Percentiles rank a stretch among this genome's conserved stretches.
These are phyloP conservation scores for Deilephila elpenor DNA, from an alignment of 2,888 invertebrate species.

Conservation along the genomic window DNA sequence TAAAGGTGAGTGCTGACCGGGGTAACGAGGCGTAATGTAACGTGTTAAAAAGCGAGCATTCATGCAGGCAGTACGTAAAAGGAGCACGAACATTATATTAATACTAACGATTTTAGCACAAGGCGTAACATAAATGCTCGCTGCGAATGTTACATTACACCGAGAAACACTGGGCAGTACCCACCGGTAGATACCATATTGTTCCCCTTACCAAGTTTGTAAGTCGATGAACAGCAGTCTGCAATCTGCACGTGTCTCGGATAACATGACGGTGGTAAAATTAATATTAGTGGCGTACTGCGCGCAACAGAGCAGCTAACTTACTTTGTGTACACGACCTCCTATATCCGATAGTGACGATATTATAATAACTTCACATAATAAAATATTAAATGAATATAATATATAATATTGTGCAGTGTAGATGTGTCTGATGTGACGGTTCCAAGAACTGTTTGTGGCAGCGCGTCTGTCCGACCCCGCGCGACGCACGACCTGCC, in stretches of 20 bases:
- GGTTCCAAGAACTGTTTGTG: conserved; percentile 41
- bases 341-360: conserved; percentile 49
- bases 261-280: not conserved
- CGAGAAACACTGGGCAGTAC: too few relatives aligned
- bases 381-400: conserved; percentile 43
- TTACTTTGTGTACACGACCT: conserved; percentile 35
- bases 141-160: too few relatives aligned
- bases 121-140: too few relatives aligned
- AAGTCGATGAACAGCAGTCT: not conserved
- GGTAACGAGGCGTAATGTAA: too few relatives aligned
- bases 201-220: not conserved
- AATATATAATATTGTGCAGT: conserved; percentile 38
- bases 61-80: too few relatives aligned
- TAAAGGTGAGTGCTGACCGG: too few relatives aligned
- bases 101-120: too few relatives aligned
- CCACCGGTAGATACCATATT: not conserved
- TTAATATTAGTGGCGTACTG: conserved; percentile 27
- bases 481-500: too few relatives aligned
- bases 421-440: conserved; percentile 33
- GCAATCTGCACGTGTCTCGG: not conserved
- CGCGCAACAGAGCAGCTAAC: conserved; percentile 32
- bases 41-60: too few relatives aligned
- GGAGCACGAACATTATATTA: too few relatives aligned
- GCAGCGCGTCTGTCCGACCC: not conserved
- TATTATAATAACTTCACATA: conserved; percentile 55